phyloP scores from a whole-genome alignment of 2,888 invertebrate genomes.

The Lordiphosa andalusiaca region DNA sequence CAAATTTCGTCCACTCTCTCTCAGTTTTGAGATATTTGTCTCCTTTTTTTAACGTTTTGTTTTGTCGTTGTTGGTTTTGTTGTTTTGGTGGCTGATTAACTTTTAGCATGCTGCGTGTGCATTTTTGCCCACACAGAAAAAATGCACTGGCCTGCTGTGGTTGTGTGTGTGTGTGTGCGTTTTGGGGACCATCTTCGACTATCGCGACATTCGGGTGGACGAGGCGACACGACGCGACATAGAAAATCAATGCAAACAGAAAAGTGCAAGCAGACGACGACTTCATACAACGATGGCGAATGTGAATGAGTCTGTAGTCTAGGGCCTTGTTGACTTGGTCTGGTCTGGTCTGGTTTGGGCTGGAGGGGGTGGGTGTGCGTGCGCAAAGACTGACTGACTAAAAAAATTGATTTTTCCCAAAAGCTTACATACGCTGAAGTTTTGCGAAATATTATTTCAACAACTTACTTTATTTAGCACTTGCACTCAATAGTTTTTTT shows the following conservation, averaged over 20 bases:
- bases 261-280: slow-evolving; percentile 55
- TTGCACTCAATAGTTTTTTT: slow-evolving; percentile 10
- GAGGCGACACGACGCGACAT: slow-evolving; percentile 33
- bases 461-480: slow-evolving; percentile 13
- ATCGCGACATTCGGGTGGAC: slow-evolving; percentile 33
- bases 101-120: slow-evolving; percentile 67
- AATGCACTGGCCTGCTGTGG: slow-evolving; percentile 22
- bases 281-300: slow-evolving; percentile 1
- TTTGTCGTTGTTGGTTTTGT: slow-evolving; percentile 21
- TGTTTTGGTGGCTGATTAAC: slow-evolving; percentile 57
- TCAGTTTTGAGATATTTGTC: background rate
- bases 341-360: background rate
- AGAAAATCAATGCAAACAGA: slow-evolving; percentile 68
- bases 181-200: slow-evolving; percentile 33
- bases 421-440: slow-evolving; percentile 23
- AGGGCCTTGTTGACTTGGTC: slow-evolving; percentile 32
- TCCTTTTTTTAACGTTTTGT: slow-evolving; percentile 38
- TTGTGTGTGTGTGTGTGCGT: slow-evolving; percentile 6
- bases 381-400: slow-evolving; percentile 37
- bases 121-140: slow-evolving; percentile 24
- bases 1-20: background rate
- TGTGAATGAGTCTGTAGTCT: slow-evolving; percentile 28
- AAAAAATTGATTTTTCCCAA: slow-evolving; percentile 75
- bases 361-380: slow-evolving; percentile 7
- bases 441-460: slow-evolving; percentile 19